Evolutionary conservation across 1,140 invertebrate genomes (phyloP), one percentile per base, ranked within the genome.

Genomic region (Drosophila tani): DNA sequence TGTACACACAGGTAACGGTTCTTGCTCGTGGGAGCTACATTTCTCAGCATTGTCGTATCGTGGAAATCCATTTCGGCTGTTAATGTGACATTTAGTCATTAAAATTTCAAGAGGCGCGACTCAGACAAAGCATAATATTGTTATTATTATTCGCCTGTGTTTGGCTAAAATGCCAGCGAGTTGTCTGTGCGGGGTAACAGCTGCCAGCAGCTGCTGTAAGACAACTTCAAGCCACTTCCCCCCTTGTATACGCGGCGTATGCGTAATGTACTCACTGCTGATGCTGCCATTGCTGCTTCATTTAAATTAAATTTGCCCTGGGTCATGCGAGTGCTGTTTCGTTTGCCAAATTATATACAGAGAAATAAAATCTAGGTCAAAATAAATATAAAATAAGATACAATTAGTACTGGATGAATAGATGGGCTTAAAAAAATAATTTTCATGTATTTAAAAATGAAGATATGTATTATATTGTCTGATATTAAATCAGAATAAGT

Each of bases 81-180:
- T 84, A 84, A 84, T 84, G 82, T 81, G 82, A 81, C 82, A 84
- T 84, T 84, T 67, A 81, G 81, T 81, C 82, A 84, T 84, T 84
- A 84, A 84, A 84, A 84, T 84, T 84, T 84, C 81, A 84, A 62
- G 56, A 80, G 73, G 66, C 81, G 67, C 76, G 76, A 66, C 81
- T 68, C 81, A 76, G 82, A 70, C 76, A 60, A 64, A 76, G 66
- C 81, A 80, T 84, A 80, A 84, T 84, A 77, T 84, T 83, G 81
- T 84, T 83, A 84, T 84, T 84, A 76, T 84, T 77, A 84, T 84
- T 64, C 59, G 73, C 58, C 62, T 55, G 60, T 70, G 66, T 56
- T 27, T 62, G 51, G 41, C 40, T 21, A 45, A 41, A 77, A 51
- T 50, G 53, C 67, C 69, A 71, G 55, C 35, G 51, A 67, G 65